Conservation (phyloP, 2,113 vertebrate genomes). For the Oncorhynchus mykiss region DNA sequence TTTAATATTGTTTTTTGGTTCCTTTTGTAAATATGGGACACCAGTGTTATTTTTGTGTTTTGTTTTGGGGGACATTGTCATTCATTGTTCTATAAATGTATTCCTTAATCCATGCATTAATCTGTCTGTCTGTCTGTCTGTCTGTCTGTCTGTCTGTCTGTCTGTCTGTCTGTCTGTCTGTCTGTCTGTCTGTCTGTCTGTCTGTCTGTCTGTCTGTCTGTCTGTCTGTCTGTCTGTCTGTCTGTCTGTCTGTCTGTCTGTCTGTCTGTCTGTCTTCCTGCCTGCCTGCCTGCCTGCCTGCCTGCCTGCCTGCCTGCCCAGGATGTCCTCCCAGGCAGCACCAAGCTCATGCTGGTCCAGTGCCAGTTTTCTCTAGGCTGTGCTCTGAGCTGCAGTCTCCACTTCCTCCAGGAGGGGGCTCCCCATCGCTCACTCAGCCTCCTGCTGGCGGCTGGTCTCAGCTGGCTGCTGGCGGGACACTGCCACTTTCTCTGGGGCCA, state of each 20-base stretch:
- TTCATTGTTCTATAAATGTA: neutral
- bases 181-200: too few species aligned
- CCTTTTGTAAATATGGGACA: too few species aligned
- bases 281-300: neutral
- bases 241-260: neutral
- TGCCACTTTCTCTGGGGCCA: constrained; percentile 67
- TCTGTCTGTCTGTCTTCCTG: neutral
- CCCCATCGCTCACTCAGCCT: constrained; percentile 76
- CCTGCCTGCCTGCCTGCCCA: neutral
- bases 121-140: neutral
- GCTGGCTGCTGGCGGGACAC: constrained; percentile 62
- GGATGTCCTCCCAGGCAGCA: constrained; percentile 48
- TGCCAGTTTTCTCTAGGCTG: constrained; percentile 88
- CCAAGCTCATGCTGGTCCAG: constrained; percentile 66
- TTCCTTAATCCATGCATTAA: neutral
- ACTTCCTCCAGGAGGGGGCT: constrained; percentile 85
- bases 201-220: neutral
- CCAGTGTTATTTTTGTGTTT: neutral
- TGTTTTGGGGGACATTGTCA: neutral
- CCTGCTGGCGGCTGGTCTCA: constrained; percentile 62
- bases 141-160: neutral
- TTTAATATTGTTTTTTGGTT: neutral
- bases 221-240: rapidly evolving
- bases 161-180: neutral
- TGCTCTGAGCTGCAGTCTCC: constrained; percentile 77